Evolutionary conservation across 1,140 invertebrate genomes (phyloP), one percentile per base, ranked within the genome.

Genomic region (Scaptomyza pallida): DNA sequence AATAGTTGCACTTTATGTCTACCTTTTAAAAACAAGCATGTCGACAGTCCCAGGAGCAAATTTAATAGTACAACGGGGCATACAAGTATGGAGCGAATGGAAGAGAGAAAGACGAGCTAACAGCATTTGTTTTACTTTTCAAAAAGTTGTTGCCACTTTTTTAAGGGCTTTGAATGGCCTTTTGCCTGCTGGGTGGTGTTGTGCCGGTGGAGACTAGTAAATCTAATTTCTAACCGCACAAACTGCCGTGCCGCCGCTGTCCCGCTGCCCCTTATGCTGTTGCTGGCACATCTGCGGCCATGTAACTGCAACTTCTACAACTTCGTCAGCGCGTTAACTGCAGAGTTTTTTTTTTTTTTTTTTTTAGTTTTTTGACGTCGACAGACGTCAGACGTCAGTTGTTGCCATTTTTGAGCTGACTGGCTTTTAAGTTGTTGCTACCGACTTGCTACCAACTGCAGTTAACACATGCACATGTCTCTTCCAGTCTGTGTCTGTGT

Each of bases 151-250:
- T 61, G 57, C 57, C 71, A 85, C 76, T 76, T 70, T 85, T 67
- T 55, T n/a, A 37, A 52, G 57, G 73, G 68, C 67, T 78, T 73
- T 82, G 16, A 52, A 71, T 50, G 52, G 61, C 37, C 44, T 35
- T 56, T 57, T 50, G 63, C 69, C 33, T n/a, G 33, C 33, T 37
- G 33, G 33, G 35, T n/a, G 51, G 48, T 40, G 40, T 30, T 30
- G 8, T 73, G 72, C 63, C 61, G 72, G 69, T 5, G 23, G 61
- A 86, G 79, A 80, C 68, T 85, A 80, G 80, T 80, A 85, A 85
- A 86, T 86, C 81, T 86, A 85, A 85, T 85, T 85, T 85, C 69
- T 63, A 80, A 77, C 81, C 81, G 37, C 72, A 75, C 75, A 69
- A 62, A 50, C 47, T 54, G 26, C 13, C 54, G 3, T 37, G n/a